Percentiles rank a stretch among this genome's conserved stretches.
These are phyloP conservation scores for Emmelina monodactyla DNA, from an alignment of 2,888 invertebrate species.

Conservation along the genomic window DNA sequence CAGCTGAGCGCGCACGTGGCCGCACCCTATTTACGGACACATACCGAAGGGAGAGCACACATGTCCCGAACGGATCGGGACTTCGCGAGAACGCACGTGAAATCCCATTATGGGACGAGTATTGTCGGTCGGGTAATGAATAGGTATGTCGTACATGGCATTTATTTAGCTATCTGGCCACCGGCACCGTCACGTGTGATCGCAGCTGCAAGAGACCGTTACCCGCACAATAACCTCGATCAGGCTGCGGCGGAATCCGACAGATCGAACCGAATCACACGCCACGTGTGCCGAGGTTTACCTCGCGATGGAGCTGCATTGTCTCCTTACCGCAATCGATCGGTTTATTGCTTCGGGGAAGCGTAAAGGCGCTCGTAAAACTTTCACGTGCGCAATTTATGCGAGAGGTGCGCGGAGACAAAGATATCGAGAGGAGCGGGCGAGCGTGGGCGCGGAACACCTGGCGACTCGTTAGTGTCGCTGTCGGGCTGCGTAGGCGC, in stretches of 20 bases:
- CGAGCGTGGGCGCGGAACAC: slow-evolving; percentile 58
- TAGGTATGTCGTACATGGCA: slow-evolving; percentile 54
- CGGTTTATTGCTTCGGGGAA: slow-evolving; percentile 55
- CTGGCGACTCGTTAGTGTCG: slow-evolving; percentile 60
- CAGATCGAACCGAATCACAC: slow-evolving; percentile 55
- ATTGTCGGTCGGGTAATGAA: slow-evolving; percentile 61
- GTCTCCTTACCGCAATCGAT: slow-evolving; percentile 40
- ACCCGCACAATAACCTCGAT: slow-evolving; percentile 65
- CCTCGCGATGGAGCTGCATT: slow-evolving; percentile 49
- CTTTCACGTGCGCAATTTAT: slow-evolving; percentile 63
- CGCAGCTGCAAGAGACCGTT: slow-evolving; percentile 65
- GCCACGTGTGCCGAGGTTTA: slow-evolving; percentile 46
- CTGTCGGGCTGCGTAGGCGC: slow-evolving; percentile 30
- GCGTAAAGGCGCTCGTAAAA: slow-evolving; percentile 60
- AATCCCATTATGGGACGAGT: slow-evolving; percentile 62
- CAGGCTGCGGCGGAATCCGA: slow-evolving; percentile 55
- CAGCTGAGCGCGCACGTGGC: slow-evolving; percentile 66
- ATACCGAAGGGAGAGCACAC: slow-evolving; percentile 60
- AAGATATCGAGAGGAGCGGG: slow-evolving; percentile 52
- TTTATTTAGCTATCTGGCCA: slow-evolving; percentile 65
- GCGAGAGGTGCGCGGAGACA: slow-evolving; percentile 48
- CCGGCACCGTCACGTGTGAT: slow-evolving; percentile 58
- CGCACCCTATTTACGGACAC: slow-evolving; percentile 65
- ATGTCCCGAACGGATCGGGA: slow-evolving; percentile 64
- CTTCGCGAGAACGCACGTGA: slow-evolving; percentile 62